Conservation (phyloP, 2,888 invertebrate genomes). For the Apodemia hepburni region DNA sequence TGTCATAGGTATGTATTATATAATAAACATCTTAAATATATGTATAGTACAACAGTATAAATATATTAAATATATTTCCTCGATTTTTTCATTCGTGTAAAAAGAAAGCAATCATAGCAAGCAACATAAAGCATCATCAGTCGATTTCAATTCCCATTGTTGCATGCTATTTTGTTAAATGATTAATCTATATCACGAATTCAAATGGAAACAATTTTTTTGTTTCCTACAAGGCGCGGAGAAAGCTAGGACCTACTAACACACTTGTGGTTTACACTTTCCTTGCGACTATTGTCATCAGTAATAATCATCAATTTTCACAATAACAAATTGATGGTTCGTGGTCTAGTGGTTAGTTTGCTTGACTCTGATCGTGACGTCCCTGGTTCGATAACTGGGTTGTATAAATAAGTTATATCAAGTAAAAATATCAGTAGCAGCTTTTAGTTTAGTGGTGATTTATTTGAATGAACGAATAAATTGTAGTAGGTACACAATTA, state of each 20-base stretch:
- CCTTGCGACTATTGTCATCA: slow-evolving; percentile 54
- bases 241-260: slow-evolving; percentile 69
- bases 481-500: too few relatives aligned
- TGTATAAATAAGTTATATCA: too few relatives aligned
- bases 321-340: not conserved
- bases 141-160: slow-evolving; percentile 1
- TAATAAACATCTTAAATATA: too few relatives aligned
- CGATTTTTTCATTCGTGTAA: not conserved
- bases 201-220: slow-evolving; percentile 45
- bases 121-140: not conserved
- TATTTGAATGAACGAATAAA: too few relatives aligned
- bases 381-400: not conserved
- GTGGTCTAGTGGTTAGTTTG: not conserved
- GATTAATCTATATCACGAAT: slow-evolving; percentile 46
- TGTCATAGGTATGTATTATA: too few relatives aligned
- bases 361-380: not conserved
- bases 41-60: too few relatives aligned
- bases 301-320: slow-evolving; percentile 34
- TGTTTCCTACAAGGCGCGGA: slow-evolving; percentile 42
- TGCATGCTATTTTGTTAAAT: slow-evolving; percentile 33
- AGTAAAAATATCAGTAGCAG: too few relatives aligned
- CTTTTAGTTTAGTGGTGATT: too few relatives aligned
- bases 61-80: too few relatives aligned
- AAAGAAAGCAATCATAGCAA: slow-evolving; percentile 4
- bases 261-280: slow-evolving; percentile 55